These are phyloP conservation scores for Leptinotarsa rubiginosa DNA, from an alignment of 2,888 invertebrate genomes.

Conservation along the genomic window DNA sequence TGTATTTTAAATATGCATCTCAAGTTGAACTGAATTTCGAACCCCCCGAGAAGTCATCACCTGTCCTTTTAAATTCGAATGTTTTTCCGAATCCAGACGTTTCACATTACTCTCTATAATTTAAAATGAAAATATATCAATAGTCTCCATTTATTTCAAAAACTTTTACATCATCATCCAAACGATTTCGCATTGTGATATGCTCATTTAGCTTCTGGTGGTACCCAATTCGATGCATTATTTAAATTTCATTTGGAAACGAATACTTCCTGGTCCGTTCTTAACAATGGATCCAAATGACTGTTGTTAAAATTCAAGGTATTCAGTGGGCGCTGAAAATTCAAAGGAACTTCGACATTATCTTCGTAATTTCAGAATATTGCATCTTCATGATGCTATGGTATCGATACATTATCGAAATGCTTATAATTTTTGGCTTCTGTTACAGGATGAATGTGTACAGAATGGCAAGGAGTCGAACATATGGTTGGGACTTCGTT, in stretches of 20 bases:
- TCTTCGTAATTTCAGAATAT: conserved; percentile 5
- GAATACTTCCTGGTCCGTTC: conserved; percentile 20
- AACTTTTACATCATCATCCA: conserved; percentile 21
- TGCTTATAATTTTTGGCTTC: conserved; percentile 4
- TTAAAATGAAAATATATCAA: conserved; percentile 18
- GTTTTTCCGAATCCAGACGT: too few species aligned
- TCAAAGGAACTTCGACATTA: conserved; percentile 11
- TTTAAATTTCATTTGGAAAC: conserved; percentile 23
- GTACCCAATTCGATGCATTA: conserved; percentile 21
- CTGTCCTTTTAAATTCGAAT: too few species aligned
- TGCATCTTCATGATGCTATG: conserved; percentile 1
- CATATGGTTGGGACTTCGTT: neutral
- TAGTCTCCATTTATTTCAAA: conserved; percentile 7
- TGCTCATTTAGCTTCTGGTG: conserved; percentile 20
- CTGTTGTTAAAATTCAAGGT: conserved; percentile 18
- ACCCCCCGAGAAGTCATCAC: too few species aligned
- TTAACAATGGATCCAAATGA: conserved; percentile 23
- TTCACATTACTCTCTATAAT: conserved; percentile 6
- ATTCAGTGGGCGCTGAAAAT: conserved; percentile 12
- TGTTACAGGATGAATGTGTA: neutral
- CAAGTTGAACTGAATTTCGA: too few species aligned
- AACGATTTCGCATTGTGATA: conserved; percentile 20
- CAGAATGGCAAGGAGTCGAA: neutral
- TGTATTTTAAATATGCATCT: too few species aligned
- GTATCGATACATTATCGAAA: conserved; percentile 3